phyloP scores from a whole-genome alignment of 2,888 invertebrate species.

The Apoda limacodes region DNA sequence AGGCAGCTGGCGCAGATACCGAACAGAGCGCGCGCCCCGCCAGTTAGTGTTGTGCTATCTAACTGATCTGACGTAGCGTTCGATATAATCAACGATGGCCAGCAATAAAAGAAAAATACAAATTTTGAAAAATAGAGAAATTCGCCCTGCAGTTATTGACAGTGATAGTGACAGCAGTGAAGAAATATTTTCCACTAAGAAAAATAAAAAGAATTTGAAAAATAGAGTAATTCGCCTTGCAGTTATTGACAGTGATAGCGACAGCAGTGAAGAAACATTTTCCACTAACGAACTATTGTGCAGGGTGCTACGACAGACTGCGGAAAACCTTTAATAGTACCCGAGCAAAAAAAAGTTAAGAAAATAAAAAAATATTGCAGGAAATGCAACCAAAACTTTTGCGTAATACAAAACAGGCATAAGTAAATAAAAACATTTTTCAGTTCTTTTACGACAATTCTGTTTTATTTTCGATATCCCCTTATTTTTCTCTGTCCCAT shows the following conservation, averaged over 20 bases:
- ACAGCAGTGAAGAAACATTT: slow-evolving; percentile 9
- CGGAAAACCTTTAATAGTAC: too few relatives aligned
- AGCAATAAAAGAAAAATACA: slow-evolving; percentile 6
- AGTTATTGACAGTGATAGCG: slow-evolving; percentile 7
- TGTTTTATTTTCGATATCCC: too few relatives aligned
- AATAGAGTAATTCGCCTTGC: slow-evolving; percentile 4
- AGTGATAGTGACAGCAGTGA: slow-evolving; percentile 8
- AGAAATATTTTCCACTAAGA: slow-evolving; percentile 9
- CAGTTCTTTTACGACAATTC: too few relatives aligned
- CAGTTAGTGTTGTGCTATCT: slow-evolving; percentile 9
- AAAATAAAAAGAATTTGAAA: slow-evolving; percentile 5
- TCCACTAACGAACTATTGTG: slow-evolving; percentile 6
- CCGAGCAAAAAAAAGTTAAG: too few relatives aligned
- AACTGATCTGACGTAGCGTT: slow-evolving; percentile 4
- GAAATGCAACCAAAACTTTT: too few relatives aligned
- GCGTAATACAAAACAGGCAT: neutral
- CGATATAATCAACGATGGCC: neutral
- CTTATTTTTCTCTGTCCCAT: too few relatives aligned
- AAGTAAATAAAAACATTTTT: too few relatives aligned
- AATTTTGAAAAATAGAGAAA: slow-evolving; percentile 8
- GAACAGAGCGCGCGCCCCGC: slow-evolving; percentile 11
- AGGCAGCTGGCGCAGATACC: slow-evolving; percentile 10
- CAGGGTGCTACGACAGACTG: too few relatives aligned
- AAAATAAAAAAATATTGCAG: too few relatives aligned
- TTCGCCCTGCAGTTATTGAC: slow-evolving; percentile 5